Base-by-base conservation (phyloP, 2,797 vertebrate species). In the Coregonus suidteri region DNA sequence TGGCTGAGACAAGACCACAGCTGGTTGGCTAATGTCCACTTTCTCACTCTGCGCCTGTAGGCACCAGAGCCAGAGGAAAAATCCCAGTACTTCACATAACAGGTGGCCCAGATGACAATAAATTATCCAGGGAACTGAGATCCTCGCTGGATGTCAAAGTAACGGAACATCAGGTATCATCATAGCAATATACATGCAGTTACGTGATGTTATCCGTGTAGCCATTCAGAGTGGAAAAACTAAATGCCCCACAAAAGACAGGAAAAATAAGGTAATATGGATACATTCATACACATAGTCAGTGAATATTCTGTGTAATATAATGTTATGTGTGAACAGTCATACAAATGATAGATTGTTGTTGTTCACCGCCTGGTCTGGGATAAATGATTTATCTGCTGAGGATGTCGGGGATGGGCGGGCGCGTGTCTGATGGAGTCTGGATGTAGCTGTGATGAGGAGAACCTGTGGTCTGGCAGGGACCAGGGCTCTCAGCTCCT, bases 331-430 rank as follows among this genome's bases (percentile, higher is more conserved):
- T 75, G 0, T 5, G 3, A 1, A 76, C 81, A 81, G 77, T 76
- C 81, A 78, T 47, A 47, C 41, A 47, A 47, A 47, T 47, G 11
- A 47, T 47, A 13, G 41, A 47, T 37, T 6, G 54, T 18, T 66
- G 71, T 6, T 35, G 73, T 30, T n/a, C 30, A 74, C 35, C 41
- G 52, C 20, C 77, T 70, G 70, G 41, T 72, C 53, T 52, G 85
- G 79, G 79, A 81, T 84, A 78, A 85, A 81, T 88, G 84, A 90
- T 90, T 87, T 83, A 88, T 88, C 85, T 82, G 81, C 86, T 53
- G 77, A 9, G 66, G 3, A 41, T 3, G 62, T 47, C 9, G n/a
- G 18, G 51, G 41, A 56, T 52, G 37, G 37, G 34, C 18, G 2
- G 51, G 74, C 65, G 75, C 51, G 54, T 75, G 75, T 82, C 79